Percentiles rank a stretch among this genome's conserved stretches.
Evolutionary conservation across 2,113 vertebrate genomes (phyloP).

Genomic region (Heterotilapia buettikoferi): DNA sequence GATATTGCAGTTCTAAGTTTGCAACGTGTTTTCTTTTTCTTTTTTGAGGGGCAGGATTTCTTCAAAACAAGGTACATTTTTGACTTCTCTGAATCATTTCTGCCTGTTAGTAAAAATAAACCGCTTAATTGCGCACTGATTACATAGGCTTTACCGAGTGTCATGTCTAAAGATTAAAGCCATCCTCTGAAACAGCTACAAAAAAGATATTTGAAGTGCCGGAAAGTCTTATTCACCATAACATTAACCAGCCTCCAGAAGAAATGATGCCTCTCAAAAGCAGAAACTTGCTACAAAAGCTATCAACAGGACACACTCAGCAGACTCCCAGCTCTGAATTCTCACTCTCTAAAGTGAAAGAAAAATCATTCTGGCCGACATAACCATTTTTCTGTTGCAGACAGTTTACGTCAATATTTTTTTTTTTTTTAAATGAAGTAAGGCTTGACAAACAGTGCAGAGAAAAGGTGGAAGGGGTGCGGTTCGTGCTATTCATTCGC

Average conservation of each 20-base stretch:
- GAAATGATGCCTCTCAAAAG: background rate
- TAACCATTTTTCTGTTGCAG: slow-evolving; percentile 30
- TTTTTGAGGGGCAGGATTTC: background rate
- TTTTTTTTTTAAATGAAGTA: background rate
- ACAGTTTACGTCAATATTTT: slow-evolving; percentile 13
- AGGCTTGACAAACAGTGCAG: slow-evolving; percentile 20
- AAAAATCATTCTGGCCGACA: background rate
- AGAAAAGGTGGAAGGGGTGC: slow-evolving; percentile 64
- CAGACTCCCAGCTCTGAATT: background rate
- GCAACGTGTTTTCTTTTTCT: fast-evolving
- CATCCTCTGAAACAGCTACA: background rate
- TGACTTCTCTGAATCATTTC: background rate
- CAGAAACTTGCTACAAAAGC: background rate
- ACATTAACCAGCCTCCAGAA: background rate
- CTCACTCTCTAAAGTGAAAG: background rate
- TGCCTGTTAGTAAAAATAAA: background rate
- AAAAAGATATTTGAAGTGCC: slow-evolving; percentile 13
- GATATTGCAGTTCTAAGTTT: background rate
- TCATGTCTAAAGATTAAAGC: background rate
- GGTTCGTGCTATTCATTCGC: slow-evolving; percentile 39
- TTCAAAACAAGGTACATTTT: background rate
- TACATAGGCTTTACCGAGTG: background rate
- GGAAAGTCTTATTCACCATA: background rate
- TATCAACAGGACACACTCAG: slow-evolving; percentile 13
- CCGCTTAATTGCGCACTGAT: background rate